Evolutionary conservation across 2,888 invertebrate genomes (phyloP).

Genomic region (Diachrysia chrysitis): DNA sequence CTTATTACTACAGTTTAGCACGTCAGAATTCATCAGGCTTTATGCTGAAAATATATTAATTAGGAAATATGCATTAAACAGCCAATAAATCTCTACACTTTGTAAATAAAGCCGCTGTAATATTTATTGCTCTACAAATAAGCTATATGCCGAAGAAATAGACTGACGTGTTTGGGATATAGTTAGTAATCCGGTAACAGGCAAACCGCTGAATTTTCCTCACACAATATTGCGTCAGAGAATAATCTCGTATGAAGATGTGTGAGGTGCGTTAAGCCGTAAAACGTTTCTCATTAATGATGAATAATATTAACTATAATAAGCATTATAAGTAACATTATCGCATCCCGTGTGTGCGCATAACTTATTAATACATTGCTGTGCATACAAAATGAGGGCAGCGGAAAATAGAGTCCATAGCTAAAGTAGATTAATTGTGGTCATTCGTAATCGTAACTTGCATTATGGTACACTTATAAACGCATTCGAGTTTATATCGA

Average conservation of each 20-base stretch:
- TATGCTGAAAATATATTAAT: slow-evolving; percentile 23
- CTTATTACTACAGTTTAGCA: background rate
- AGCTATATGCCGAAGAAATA: slow-evolving; percentile 37
- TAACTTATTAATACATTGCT: slow-evolving; percentile 21
- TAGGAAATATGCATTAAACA: slow-evolving; percentile 26
- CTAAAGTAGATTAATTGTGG: slow-evolving; percentile 22
- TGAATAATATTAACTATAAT: slow-evolving; percentile 27
- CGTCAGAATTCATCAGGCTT: slow-evolving; percentile 16
- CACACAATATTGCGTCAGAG: slow-evolving; percentile 22
- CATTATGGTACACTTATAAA: slow-evolving; percentile 20
- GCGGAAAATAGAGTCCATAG: slow-evolving; percentile 2
- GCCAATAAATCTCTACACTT: slow-evolving; percentile 30
- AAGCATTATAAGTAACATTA: slow-evolving; percentile 38
- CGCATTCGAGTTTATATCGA: slow-evolving; percentile 10
- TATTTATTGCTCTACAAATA: slow-evolving; percentile 47
- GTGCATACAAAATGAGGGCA: slow-evolving; percentile 3
- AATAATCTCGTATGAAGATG: slow-evolving; percentile 18
- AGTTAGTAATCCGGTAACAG: slow-evolving; percentile 55
- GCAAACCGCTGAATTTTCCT: slow-evolving; percentile 42
- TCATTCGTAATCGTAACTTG: slow-evolving; percentile 8
- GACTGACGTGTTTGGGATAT: slow-evolving; percentile 38
- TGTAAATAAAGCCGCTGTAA: slow-evolving; percentile 40
- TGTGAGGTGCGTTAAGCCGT: slow-evolving; percentile 20
- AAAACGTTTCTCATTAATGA: slow-evolving; percentile 24
- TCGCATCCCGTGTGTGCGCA: slow-evolving; percentile 21